These are phyloP conservation scores for Andinoacara biseriatus DNA, from an alignment of 2,113 vertebrate species.

Conservation along the genomic window DNA sequence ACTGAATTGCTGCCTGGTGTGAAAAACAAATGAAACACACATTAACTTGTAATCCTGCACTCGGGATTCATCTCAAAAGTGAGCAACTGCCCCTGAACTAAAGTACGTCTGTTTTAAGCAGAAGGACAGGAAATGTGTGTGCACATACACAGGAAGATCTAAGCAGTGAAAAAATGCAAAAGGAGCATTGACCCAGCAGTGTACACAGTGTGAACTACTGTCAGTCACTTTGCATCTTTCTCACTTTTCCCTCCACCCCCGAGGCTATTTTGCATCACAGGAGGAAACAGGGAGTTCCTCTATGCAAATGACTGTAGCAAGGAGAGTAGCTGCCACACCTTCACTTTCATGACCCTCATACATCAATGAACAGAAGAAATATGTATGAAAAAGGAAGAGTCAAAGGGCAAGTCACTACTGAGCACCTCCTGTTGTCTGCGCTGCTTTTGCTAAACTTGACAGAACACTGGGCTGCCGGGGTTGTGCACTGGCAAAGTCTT, in stretches of 20 bases:
- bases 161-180: conserved; percentile 29
- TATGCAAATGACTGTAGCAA: conserved; percentile 41
- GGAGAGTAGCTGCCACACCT: conserved; percentile 11
- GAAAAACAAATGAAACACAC: conserved; percentile 11
- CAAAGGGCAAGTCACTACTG: conserved; percentile 53
- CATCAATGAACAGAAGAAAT: conserved; percentile 28
- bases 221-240: conserved; percentile 34
- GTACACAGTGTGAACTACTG: conserved; percentile 19
- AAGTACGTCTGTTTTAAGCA: not conserved
- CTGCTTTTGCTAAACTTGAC: conserved; percentile 57
- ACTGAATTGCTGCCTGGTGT: not conserved
- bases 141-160: not conserved
- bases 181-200: conserved; percentile 10
- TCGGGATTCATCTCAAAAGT: not conserved
- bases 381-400: conserved; percentile 15
- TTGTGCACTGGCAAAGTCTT: conserved; percentile 28
- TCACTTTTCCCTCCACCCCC: conserved; percentile 22
- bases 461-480: conserved; percentile 34
- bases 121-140: not conserved
- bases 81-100: not conserved
- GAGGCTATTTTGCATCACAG: conserved; percentile 46
- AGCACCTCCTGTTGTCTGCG: conserved; percentile 55
- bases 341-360: conserved; percentile 42
- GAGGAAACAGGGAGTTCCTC: conserved; percentile 33
- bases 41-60: not conserved